Evolutionary conservation across 2,113 vertebrate species (phyloP).

Genomic region (Atractosteus spatula): DNA sequence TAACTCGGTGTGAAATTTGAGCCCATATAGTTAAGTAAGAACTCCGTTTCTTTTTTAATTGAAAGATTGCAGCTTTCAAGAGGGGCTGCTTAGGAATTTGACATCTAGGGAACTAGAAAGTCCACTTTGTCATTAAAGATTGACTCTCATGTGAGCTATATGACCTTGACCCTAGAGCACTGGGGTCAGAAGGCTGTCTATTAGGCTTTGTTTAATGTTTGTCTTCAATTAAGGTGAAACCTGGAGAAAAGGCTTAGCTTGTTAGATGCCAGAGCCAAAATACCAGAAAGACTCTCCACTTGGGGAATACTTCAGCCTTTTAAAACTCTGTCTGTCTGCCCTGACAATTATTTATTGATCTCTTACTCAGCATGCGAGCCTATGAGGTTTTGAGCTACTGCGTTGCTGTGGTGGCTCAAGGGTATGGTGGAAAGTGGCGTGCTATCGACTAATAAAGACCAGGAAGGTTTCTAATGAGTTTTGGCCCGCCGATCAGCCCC

Average conservation of each 20-base stretch:
- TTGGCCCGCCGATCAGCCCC: conserved; percentile 39
- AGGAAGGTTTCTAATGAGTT: conserved; percentile 44
- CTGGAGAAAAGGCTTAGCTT: neutral
- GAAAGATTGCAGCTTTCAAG: conserved; percentile 11
- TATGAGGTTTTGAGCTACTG: neutral
- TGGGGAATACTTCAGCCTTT: neutral
- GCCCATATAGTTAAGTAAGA: neutral
- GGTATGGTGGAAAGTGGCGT: conserved; percentile 38
- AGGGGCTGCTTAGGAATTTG: neutral
- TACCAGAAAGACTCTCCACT: neutral
- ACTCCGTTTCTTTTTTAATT: neutral
- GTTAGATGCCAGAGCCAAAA: conserved; percentile 7
- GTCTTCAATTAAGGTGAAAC: conserved; percentile 21
- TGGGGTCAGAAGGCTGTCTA: conserved; percentile 20
- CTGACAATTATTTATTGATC: neutral
- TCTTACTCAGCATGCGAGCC: neutral
- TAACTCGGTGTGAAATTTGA: too few relatives aligned
- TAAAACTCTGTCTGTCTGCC: neutral
- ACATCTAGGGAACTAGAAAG: conserved; percentile 1
- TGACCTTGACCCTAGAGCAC: conserved; percentile 18
- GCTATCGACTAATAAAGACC: conserved; percentile 42
- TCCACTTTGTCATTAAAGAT: conserved; percentile 19
- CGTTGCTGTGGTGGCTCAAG: neutral
- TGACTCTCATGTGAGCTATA: conserved; percentile 16
- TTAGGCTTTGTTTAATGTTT: conserved; percentile 12